phyloP scores from a whole-genome alignment of 2,113 vertebrate species.

The Salminus brasiliensis region DNA sequence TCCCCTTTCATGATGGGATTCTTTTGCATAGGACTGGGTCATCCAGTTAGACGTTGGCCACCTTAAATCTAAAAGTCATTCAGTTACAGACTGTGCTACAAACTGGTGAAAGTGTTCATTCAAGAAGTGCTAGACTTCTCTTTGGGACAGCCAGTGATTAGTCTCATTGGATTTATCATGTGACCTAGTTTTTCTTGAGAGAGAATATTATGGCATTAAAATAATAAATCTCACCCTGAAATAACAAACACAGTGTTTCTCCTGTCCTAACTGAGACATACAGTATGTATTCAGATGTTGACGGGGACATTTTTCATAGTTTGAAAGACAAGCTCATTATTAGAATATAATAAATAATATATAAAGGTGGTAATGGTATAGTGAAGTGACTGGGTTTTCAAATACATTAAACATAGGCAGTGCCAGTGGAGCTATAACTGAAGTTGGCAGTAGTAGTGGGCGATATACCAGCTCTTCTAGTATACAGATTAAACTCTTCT shows the following conservation, averaged over 20 bases:
- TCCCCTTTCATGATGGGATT: background rate
- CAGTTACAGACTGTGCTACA: no score
- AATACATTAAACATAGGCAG: no score
- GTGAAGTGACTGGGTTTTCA: no score
- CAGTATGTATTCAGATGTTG: background rate
- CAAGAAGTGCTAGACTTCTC: conserved; percentile 11
- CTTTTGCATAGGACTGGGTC: conserved; percentile 10
- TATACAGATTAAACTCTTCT: no score
- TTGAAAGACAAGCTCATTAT: no score
- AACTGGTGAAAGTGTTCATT: background rate
- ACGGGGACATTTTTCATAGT: background rate
- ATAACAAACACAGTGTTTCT: background rate
- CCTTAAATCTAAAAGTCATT: conserved; percentile 2
- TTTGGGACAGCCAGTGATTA: conserved; percentile 52
- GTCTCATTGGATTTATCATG: conserved; percentile 72
- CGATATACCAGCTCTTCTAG: no score
- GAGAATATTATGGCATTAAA: conserved; percentile 39
- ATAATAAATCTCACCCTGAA: conserved; percentile 53
- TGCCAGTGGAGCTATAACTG: background rate
- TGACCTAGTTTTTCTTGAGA: conserved; percentile 61
- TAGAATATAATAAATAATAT: no score
- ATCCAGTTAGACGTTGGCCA: background rate
- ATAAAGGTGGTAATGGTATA: background rate
- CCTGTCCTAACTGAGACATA: background rate
- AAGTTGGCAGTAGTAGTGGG: no score